Conservation (phyloP, 2,888 invertebrate genomes). For the Ophion ellenae region DNA sequence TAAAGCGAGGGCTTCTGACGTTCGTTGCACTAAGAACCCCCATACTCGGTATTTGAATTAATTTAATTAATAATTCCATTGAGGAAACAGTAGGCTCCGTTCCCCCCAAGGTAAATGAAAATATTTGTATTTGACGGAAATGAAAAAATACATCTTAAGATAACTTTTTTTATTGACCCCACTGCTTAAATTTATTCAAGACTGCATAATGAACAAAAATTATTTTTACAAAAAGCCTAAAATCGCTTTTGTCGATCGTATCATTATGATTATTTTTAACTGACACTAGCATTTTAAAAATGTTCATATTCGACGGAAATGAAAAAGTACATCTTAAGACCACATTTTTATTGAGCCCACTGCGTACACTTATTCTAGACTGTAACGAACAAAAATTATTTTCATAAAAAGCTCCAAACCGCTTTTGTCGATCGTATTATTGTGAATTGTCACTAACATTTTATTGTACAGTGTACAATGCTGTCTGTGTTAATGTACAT, state of each 20-base stretch:
- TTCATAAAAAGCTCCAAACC: too few species aligned
- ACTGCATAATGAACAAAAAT: neutral
- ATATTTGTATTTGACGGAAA: neutral
- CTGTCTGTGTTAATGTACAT: too few species aligned
- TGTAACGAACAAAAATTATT: neutral
- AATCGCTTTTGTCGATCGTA: neutral
- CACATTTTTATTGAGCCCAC: too few species aligned
- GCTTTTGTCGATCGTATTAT: neutral
- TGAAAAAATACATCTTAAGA: neutral
- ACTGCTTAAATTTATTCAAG: neutral
- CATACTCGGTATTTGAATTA: slow-evolving; percentile 25
- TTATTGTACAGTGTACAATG: neutral
- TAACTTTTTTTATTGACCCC: too few species aligned
- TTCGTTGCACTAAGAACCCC: slow-evolving; percentile 39
- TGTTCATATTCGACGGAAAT: neutral
- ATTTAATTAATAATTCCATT: slow-evolving; percentile 40
- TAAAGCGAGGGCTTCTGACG: slow-evolving; percentile 57
- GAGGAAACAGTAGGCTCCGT: neutral
- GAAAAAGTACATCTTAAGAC: neutral
- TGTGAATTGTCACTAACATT: neutral
- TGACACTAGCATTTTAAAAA: neutral
- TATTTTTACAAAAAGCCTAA: too few species aligned
- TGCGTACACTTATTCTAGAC: neutral
- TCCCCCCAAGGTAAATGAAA: neutral
- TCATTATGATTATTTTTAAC: neutral